Conservation (phyloP, 2,797 vertebrate species). For the Lithobates pipiens region DNA sequence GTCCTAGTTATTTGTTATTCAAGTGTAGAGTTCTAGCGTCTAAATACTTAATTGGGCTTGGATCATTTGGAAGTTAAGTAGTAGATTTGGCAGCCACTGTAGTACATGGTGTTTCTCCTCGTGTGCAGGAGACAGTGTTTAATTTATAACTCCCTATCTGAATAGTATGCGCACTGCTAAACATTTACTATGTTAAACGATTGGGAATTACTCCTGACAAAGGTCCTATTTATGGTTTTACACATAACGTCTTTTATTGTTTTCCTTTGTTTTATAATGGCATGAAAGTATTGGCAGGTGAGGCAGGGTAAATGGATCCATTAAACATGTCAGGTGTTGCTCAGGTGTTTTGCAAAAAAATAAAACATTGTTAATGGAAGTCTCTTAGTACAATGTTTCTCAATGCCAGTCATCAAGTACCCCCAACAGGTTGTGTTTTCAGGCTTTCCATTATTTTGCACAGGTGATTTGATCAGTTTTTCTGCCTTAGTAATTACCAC, state of each 20-base stretch:
- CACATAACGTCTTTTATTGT: conserved; percentile 3
- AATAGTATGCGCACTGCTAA: conserved; percentile 8
- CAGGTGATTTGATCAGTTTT: too few species aligned
- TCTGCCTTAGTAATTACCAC: too few species aligned
- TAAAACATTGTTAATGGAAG: too few species aligned
- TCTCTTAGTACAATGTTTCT: too few species aligned
- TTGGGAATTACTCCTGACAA: conserved; percentile 21
- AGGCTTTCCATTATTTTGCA: too few species aligned
- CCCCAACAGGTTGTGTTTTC: too few species aligned
- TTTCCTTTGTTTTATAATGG: neutral
- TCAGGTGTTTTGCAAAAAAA: neutral
- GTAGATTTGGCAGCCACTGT: conserved; percentile 57
- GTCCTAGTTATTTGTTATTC: conserved; percentile 27
- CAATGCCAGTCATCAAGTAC: too few species aligned
- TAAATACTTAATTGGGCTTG: conserved; percentile 60
- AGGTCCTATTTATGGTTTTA: conserved; percentile 25
- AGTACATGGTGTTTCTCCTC: conserved; percentile 24
- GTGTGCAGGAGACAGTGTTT: conserved; percentile 24
- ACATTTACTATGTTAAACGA: conserved; percentile 40
- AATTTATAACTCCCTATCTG: conserved; percentile 31
- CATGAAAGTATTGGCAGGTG: conserved; percentile 5
- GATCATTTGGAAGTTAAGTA: conserved; percentile 49
- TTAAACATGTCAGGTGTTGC: neutral
- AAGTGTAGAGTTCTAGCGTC: conserved; percentile 48
- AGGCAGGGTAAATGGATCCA: neutral